Evolutionary conservation across 2,888 invertebrate genomes (phyloP), one percentile per base, ranked within the genome.

Genomic region (Lutraria lutraria): DNA sequence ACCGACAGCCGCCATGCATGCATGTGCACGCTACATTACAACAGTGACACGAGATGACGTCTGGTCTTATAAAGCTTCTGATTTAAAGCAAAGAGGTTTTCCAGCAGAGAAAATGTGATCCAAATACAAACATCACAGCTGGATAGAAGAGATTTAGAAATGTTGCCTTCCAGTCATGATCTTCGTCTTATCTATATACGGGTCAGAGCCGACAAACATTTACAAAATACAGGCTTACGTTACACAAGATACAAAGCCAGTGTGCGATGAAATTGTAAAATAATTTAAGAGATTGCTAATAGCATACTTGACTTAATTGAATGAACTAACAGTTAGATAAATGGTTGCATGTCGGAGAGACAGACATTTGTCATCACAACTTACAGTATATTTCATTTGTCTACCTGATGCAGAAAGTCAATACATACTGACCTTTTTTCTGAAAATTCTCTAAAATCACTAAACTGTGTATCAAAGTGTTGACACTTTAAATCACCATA

Each of bases 21-120:
- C 76, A 76, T 31, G 19, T 76, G 34, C 31, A 25, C 76, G 34
- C 76, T 31, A 34, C 76, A 31, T 34, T 2, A 31, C 16, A 15
- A 76, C 34, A 19, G 34, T 34, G 76, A 76, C 76, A 76, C 76
- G 76, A 16, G 29, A 31, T 76, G 29, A 76, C 16, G 76, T 34
- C 13, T 6, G 34, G 76, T 76, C 31, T 76, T 76, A 76, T 31
- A 76, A 16, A 31, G 76, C 76, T 76, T 76, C 31, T 4, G 31
- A 76, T 76, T 34, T 31, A 76, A 76, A 76, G 31, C 31, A 76
- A 76, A 76, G 76, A 25, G 76, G 76, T 31, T 31, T 76, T 76
- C 76, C 76, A 76, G 31, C 31, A 34, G 76, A 76, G 76, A 34
- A 76, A 76, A 76, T 76, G 76, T 76, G 76, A 76, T 76, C 76